These are phyloP conservation scores for Danio kyathit DNA, from an alignment of 2,797 vertebrate species.

Conservation along the genomic window DNA sequence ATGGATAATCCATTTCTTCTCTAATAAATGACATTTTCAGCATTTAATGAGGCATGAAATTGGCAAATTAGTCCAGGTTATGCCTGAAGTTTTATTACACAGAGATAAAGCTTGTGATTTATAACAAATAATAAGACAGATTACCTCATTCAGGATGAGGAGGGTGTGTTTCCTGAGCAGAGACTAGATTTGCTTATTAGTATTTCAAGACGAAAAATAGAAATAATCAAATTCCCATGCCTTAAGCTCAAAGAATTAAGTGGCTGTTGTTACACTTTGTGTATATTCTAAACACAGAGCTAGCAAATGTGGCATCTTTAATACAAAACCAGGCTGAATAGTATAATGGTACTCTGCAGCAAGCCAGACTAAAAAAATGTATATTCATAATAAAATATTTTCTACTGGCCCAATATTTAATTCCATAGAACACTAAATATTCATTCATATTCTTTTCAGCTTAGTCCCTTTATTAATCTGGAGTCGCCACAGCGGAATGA, in stretches of 20 bases:
- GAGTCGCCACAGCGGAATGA: too few relatives aligned
- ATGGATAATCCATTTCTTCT: conserved; percentile 46
- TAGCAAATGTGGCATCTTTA: conserved; percentile 4
- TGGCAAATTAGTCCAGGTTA: conserved; percentile 56
- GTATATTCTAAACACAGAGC: conserved; percentile 19
- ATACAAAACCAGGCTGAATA: not conserved
- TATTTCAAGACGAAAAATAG: conserved; percentile 21
- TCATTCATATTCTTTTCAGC: too few relatives aligned
- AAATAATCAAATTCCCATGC: conserved; percentile 7
- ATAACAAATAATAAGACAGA: conserved; percentile 51
- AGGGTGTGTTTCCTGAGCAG: conserved; percentile 19
- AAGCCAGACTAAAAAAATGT: not conserved
- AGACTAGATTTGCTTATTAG: conserved; percentile 14
- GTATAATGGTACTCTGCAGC: conserved; percentile 1
- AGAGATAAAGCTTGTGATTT: conserved; percentile 49
- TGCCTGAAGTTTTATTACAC: conserved; percentile 49
- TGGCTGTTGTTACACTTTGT: conserved; percentile 5
- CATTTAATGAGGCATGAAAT: conserved; percentile 60
- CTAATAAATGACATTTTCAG: conserved; percentile 50
- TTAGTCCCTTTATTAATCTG: too few relatives aligned
- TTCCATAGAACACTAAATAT: too few relatives aligned
- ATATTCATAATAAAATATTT: too few relatives aligned
- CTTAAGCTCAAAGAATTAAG: conserved; percentile 16
- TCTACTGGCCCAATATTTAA: too few relatives aligned
- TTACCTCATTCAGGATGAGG: conserved; percentile 38